Base-by-base conservation (phyloP, 2,797 vertebrate genomes). In the Tolypeutes matacus region DNA sequence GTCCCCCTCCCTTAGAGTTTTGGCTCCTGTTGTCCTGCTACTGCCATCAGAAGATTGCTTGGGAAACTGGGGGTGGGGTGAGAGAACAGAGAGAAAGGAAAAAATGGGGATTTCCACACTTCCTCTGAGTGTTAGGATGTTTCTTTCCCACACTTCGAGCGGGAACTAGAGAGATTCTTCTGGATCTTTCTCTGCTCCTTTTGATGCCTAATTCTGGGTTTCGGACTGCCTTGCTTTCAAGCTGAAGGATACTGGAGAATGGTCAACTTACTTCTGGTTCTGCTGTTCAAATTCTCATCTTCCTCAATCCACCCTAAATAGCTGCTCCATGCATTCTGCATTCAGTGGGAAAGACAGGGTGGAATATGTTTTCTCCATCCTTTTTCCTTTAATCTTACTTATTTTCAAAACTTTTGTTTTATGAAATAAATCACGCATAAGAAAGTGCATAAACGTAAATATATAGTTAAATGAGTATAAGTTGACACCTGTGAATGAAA, bases 201-300 rank as follows among this genome's bases (percentile, higher is more conserved):
- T 3, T 23, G 31, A 29, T 4, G 56, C 20, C 10, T 3, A 4
- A 14, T 10, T 53, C 4, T 42, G 10, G 49, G 1, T 15, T 67
- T 20, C 13, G 0, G 31, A 34, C 18, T 9, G 23, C 8, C 0
- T 4, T 25, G 42, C 29, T 2, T 36, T 60, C 46, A 23, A 17
- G 7, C 7, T 2, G 17, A 15, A 39, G 0, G 0, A 77, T 1
- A 18, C 4, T 20, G 13, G 49, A n/a, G 62, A 46, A 17, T 1
- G 17, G 11, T 27, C 23, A 42, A 12, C 27, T 60, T 18, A 0
- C 25, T 15, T 67, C 8, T 29, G 2, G 0, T 14, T 46, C n/a
- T 31, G n/a, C 1, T n/a, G 12, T 8, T 25, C 9, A 75, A 39
- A 46, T 75, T 58, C 51, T 58, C 36, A 1, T 51, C 70, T 83